Conservation (phyloP, 1,140 invertebrate genomes). For the Ceratitis capitata region DNA sequence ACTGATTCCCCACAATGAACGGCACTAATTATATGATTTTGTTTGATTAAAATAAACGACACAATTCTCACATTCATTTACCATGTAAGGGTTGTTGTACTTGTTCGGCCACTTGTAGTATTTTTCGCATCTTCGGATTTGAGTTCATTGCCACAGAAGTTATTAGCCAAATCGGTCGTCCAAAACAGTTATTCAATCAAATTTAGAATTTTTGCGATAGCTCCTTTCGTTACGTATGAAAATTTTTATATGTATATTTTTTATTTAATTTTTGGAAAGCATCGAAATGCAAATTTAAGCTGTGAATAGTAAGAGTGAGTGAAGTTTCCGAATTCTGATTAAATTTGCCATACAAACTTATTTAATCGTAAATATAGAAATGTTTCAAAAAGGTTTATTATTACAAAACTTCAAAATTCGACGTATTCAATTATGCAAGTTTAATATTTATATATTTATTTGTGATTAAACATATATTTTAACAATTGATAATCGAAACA, state of each 20-base stretch:
- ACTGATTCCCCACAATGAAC: slow-evolving; percentile 51
- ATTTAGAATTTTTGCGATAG: slow-evolving; percentile 1
- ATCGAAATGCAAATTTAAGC: slow-evolving; percentile 35
- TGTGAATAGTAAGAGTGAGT: not conserved
- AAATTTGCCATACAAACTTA: not conserved
- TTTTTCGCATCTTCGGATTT: slow-evolving; percentile 16
- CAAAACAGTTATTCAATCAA: not conserved
- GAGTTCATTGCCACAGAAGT: not conserved
- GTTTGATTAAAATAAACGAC: not conserved
- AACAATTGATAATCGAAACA: not conserved
- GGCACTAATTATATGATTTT: slow-evolving; percentile 46
- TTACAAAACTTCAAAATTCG: not conserved
- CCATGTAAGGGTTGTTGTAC: slow-evolving; percentile 48
- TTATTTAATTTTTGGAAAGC: slow-evolving; percentile 24
- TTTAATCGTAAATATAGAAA: not conserved
- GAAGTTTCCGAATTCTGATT: slow-evolving; percentile 7
- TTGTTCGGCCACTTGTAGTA: slow-evolving; percentile 52
- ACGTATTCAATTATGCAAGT: no score
- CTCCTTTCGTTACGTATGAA: not conserved
- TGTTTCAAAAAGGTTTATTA: not conserved
- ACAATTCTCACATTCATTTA: slow-evolving; percentile 23
- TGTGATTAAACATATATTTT: not conserved
- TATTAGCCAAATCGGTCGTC: not conserved
- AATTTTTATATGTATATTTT: not conserved
- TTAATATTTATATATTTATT: no score